phyloP scores from a whole-genome alignment of 2,113 vertebrate species.

The Agelaius phoeniceus region DNA sequence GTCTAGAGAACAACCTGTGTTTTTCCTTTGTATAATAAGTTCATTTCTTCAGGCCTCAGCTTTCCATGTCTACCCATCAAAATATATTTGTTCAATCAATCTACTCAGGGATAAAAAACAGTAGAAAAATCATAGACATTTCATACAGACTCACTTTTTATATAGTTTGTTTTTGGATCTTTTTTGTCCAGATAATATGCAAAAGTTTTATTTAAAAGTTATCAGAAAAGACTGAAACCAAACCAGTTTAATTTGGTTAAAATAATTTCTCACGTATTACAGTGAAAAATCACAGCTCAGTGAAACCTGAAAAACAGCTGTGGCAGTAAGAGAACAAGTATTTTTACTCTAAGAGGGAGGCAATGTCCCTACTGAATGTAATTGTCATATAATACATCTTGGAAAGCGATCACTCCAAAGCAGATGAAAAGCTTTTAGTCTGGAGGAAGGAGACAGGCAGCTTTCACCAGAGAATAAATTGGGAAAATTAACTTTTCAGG shows the following conservation, averaged over 20 bases:
- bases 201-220: neutral
- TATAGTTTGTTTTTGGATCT: accelerated
- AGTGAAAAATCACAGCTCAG: neutral
- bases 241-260: neutral
- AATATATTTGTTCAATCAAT: neutral
- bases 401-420: neutral
- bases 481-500: neutral
- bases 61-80: neutral
- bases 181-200: neutral
- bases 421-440: slow-evolving; percentile 2
- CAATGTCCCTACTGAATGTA: neutral
- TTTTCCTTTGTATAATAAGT: neutral
- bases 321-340: neutral
- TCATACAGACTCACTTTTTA: neutral
- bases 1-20: neutral
- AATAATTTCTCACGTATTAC: neutral
- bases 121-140: neutral
- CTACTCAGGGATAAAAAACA: neutral
- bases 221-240: neutral
- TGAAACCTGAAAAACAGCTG: neutral
- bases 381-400: neutral
- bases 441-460: neutral
- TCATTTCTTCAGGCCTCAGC: neutral
- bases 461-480: neutral
- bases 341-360: neutral